Base-by-base conservation (phyloP, 2,113 vertebrate species). In the Eleginops maclovinus region DNA sequence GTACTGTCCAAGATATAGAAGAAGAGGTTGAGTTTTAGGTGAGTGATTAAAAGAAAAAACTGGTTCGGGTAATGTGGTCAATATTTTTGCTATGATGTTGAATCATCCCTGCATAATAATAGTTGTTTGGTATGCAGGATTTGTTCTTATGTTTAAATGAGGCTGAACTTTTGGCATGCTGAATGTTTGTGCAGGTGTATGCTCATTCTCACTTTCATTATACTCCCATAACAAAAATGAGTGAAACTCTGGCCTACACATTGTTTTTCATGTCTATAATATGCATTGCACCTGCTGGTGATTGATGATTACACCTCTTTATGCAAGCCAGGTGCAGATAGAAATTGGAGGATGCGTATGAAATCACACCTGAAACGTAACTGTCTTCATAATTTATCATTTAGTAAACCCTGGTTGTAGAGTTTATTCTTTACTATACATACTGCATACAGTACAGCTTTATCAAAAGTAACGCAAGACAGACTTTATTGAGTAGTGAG, bases 51-150 rank as follows among this genome's bases (percentile, higher is more conserved):
- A n/a, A 69, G 49, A 26, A 36, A 66, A 43, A 51, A 19, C 43
- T 6, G 0, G 55, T 36, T 51, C 1, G 17, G 4, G 6, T 9
- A 11, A 55, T 36, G 19, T 15, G 53, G 79, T n/a, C n/a, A n/a
- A n/a, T n/a, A 36, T 36, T 36, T 36, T 76, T 11, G 11, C 46
- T 9, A 1, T 51, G 43, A 70, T 65, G 77, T 77, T 53, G 41
- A 73, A 70, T 82, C 49, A 49, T 19, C 79, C 46, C 72, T 41
- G 14, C 15, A 50, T 64, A 62, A 21, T 51, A 14, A 54, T 67
- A 50, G n/a, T 75, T 47, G 21, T 66, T 81, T 72, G 11, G 14
- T 70, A 77, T 83, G 69, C 66, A 78, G 54, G 64, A 61, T n/a
- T 75, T 64, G 49, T 51, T 46, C 17, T 59, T 43, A 26, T 72